phyloP scores from a whole-genome alignment of 2,113 vertebrate genomes.

The Channa argus region DNA sequence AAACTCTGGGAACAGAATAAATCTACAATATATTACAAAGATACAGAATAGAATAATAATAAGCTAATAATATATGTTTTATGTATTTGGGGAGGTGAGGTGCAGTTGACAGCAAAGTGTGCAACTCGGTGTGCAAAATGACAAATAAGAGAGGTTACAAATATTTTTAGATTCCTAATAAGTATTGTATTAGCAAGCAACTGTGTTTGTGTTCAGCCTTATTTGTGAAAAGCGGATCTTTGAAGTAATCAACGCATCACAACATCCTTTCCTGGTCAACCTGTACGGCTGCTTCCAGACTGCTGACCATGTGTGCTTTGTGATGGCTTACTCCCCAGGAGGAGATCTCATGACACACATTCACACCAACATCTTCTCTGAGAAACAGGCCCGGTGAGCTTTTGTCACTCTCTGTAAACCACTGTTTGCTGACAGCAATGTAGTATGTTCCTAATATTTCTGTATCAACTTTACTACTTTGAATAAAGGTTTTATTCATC shows the following conservation, averaged over 20 bases:
- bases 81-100: too few species aligned
- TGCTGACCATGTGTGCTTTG: slow-evolving; percentile 90
- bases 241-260: slow-evolving; percentile 87
- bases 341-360: slow-evolving; percentile 98
- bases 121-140: too few species aligned
- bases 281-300: slow-evolving; percentile 96
- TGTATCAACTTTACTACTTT: background rate
- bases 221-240: slow-evolving; percentile 95
- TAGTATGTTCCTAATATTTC: background rate
- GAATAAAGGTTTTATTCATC: slow-evolving; percentile 91
- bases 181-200: background rate
- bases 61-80: too few species aligned
- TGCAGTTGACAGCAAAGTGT: too few species aligned
- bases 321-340: slow-evolving; percentile 93
- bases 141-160: too few species aligned
- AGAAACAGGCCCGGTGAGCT: slow-evolving; percentile 86
- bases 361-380: slow-evolving; percentile 88
- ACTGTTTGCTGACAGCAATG: slow-evolving; percentile 57
- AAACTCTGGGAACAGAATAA: too few species aligned
- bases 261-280: slow-evolving; percentile 94
- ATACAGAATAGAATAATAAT: too few species aligned
- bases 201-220: slow-evolving; percentile 80
- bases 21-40: too few species aligned
- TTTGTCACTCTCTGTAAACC: background rate
- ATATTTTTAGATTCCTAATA: too few species aligned